Evolutionary conservation across 2,888 invertebrate species (phyloP).

Genomic region (Idaea biselata): DNA sequence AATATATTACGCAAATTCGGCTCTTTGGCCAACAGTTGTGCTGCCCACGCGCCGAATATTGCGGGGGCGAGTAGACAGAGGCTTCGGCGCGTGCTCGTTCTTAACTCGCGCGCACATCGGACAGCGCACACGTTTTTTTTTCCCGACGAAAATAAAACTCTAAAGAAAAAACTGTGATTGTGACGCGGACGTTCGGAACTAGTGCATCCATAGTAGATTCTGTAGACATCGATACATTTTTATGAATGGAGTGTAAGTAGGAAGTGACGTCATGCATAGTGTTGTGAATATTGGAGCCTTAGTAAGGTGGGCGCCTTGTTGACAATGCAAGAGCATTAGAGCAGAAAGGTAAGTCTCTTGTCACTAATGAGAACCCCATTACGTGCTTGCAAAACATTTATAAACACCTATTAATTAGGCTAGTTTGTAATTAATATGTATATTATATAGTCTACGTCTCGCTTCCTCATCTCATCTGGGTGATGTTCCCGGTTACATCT

Average conservation of each 20-base stretch:
- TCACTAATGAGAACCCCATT: conserved; percentile 49
- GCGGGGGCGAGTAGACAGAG: conserved; percentile 71
- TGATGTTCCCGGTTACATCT: too few species aligned
- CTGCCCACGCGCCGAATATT: conserved; percentile 71
- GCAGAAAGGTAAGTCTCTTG: conserved; percentile 67
- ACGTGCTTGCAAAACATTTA: conserved; percentile 43
- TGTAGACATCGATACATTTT: conserved; percentile 53
- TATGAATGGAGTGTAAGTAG: conserved; percentile 73
- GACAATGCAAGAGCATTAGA: conserved; percentile 77
- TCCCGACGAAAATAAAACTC: conserved; percentile 44
- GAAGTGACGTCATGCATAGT: conserved; percentile 78
- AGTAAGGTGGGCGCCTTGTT: conserved; percentile 63
- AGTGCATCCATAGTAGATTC: conserved; percentile 45
- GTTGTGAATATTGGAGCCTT: conserved; percentile 63
- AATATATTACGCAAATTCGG: conserved; percentile 76
- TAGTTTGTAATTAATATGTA: conserved; percentile 9
- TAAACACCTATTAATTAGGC: conserved; percentile 20
- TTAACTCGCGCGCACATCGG: conserved; percentile 70
- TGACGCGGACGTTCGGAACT: conserved; percentile 36
- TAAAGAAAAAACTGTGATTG: conserved; percentile 36
- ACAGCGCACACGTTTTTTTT: conserved; percentile 62
- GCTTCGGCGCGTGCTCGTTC: conserved; percentile 67
- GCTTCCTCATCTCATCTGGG: too few species aligned
- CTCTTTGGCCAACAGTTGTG: conserved; percentile 58
- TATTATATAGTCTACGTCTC: background rate